These are phyloP conservation scores for Coremacera marginata DNA, from an alignment of 2,888 invertebrate species.

Conservation along the genomic window DNA sequence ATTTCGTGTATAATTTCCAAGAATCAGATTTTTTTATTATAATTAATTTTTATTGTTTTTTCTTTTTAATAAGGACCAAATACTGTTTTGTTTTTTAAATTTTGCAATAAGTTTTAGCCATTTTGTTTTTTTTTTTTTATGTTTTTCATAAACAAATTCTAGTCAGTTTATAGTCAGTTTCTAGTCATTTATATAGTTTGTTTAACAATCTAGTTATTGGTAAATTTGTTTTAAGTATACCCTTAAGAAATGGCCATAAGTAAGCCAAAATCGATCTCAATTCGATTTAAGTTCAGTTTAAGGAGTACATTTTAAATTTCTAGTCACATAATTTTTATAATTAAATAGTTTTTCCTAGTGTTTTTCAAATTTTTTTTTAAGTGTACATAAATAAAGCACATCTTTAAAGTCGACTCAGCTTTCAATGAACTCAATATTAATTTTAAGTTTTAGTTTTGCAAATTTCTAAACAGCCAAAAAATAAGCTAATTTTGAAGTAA, in stretches of 20 bases:
- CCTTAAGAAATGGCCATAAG: no score
- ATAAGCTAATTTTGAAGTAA: background rate
- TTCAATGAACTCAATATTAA: slow-evolving; percentile 54
- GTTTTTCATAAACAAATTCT: background rate
- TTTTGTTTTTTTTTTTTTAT: slow-evolving; percentile 2
- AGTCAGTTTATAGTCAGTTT: slow-evolving; percentile 22
- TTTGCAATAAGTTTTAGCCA: background rate
- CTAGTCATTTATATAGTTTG: slow-evolving; percentile 36
- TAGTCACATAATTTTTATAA: no score
- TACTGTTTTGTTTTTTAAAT: slow-evolving; percentile 3
- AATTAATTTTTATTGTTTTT: no score
- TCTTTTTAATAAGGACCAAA: no score
- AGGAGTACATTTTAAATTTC: no score
- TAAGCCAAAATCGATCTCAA: no score
- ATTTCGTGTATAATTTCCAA: no score
- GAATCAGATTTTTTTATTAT: no score
- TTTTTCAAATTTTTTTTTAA: no score
- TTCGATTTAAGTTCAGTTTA: no score
- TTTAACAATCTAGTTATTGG: slow-evolving; percentile 44
- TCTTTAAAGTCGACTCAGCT: slow-evolving; percentile 51
- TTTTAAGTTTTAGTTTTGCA: background rate
- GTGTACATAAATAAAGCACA: no score
- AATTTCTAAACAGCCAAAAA: slow-evolving; percentile 32
- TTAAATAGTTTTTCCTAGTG: no score
- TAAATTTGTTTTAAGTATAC: slow-evolving; percentile 28